These are phyloP conservation scores for Arvicanthis niloticus DNA, from an alignment of 2,113 vertebrate species.

Conservation along the genomic window DNA sequence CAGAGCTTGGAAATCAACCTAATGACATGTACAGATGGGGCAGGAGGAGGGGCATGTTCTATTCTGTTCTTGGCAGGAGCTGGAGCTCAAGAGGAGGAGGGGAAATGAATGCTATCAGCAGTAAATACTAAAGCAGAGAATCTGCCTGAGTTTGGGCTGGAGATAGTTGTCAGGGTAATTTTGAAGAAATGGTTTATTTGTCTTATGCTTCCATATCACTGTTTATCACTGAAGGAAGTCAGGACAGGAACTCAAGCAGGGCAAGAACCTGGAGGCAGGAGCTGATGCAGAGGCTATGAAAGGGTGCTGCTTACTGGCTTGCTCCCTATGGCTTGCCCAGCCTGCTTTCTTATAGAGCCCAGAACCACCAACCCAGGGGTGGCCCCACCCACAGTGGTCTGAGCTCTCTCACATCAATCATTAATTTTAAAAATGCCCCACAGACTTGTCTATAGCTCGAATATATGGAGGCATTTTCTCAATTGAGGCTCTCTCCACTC, in stretches of 20 bases:
- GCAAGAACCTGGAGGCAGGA: background rate
- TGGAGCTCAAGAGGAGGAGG: background rate
- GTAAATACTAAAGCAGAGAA: constrained; percentile 16
- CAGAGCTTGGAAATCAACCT: constrained; percentile 31
- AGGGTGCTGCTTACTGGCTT: background rate
- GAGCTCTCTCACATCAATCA: background rate
- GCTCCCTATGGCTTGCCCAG: background rate
- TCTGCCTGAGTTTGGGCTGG: background rate
- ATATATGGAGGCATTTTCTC: background rate
- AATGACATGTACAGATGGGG: constrained; percentile 55
- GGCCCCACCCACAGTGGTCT: background rate
- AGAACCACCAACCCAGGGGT: background rate
- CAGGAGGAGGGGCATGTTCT: background rate
- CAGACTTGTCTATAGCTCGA: background rate
- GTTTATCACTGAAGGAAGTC: background rate
- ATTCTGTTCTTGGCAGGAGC: background rate
- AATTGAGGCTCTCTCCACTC: background rate
- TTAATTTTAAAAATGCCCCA: background rate
- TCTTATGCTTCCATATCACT: background rate
- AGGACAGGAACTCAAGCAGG: background rate
- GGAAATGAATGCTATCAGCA: background rate
- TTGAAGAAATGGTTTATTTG: background rate
- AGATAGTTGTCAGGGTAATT: background rate
- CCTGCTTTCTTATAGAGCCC: background rate
- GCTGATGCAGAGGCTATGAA: background rate